Conservation (phyloP, 2,113 vertebrate species). For the Electrona antarctica region DNA sequence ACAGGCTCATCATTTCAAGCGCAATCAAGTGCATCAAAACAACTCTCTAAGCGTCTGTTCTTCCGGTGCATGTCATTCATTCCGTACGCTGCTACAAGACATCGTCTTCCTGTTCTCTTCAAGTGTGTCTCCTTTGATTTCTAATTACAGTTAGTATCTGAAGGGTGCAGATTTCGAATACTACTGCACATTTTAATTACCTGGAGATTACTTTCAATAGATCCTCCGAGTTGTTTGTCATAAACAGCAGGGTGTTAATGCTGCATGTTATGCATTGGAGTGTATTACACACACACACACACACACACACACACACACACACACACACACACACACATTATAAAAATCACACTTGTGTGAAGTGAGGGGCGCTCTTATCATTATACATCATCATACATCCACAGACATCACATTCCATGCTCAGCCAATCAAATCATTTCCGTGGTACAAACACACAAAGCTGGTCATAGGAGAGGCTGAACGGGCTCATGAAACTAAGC, state of each 20-base stretch:
- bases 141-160: conserved; percentile 62
- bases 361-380: too few species aligned
- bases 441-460: too few species aligned
- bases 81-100: conserved; percentile 46
- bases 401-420: too few species aligned
- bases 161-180: conserved; percentile 55
- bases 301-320: too few species aligned
- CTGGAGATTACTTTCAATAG: conserved; percentile 62
- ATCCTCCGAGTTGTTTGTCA: conserved; percentile 67
- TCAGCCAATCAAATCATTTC: too few species aligned
- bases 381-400: too few species aligned
- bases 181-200: conserved; percentile 57
- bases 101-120: conserved; percentile 26
- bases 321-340: too few species aligned
- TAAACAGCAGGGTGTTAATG: conserved; percentile 44
- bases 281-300: background rate
- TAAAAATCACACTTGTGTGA: too few species aligned
- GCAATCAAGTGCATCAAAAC: conserved; percentile 36
- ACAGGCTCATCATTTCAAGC: conserved; percentile 46
- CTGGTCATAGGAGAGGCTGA: background rate
- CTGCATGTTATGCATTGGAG: conserved; percentile 42
- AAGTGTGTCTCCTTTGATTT: conserved; percentile 62
- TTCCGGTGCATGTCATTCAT: conserved; percentile 41
- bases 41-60: conserved; percentile 44
- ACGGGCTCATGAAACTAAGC: too few species aligned